Evolutionary conservation across 2,113 vertebrate species (phyloP).

Genomic region (Rhea pennata): DNA sequence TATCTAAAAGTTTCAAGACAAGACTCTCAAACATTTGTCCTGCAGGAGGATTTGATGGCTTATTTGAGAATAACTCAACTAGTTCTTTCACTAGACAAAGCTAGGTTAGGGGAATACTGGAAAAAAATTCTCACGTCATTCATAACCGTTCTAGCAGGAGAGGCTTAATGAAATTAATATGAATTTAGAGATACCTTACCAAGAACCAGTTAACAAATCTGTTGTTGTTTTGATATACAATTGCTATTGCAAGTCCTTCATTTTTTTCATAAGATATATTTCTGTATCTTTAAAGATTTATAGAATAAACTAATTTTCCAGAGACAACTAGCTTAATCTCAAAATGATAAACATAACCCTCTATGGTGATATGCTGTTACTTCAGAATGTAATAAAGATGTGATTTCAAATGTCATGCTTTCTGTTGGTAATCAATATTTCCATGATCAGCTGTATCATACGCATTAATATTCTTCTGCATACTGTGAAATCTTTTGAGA

Average conservation of each 20-base stretch:
- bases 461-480: not conserved
- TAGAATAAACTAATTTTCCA: not conserved
- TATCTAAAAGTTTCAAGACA: not conserved
- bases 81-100: not conserved
- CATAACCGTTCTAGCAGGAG: conserved; percentile 12
- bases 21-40: not conserved
- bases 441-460: not conserved
- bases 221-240: conserved; percentile 12
- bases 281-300: not conserved
- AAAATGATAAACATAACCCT: not conserved
- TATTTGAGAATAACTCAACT: not conserved
- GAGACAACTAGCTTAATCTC: not conserved
- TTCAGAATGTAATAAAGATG: not conserved
- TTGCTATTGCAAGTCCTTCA: not conserved
- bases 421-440: not conserved
- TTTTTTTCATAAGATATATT: not conserved
- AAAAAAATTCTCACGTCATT: not conserved
- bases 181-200: conserved; percentile 15
- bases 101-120: not conserved
- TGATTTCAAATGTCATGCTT: not conserved
- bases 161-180: not conserved
- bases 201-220: not conserved
- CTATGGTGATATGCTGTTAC: not conserved
- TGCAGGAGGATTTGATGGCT: not conserved
- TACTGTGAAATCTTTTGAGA: not conserved